These are phyloP conservation scores for Bombylius discolor DNA, from an alignment of 2,888 invertebrate species.

Conservation along the genomic window DNA sequence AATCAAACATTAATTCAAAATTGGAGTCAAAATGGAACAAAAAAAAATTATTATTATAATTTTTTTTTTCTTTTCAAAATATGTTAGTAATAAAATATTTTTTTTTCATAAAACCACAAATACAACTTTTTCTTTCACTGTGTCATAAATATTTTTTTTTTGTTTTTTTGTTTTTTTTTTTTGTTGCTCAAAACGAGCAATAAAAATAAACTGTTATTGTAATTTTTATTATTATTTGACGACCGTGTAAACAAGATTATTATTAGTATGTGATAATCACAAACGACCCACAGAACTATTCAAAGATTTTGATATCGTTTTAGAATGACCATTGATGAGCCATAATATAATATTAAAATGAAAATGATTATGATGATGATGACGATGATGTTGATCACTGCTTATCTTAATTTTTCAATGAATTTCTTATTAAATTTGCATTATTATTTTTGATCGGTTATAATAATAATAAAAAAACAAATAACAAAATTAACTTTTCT, in stretches of 20 bases:
- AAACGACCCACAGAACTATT: constrained; percentile 2
- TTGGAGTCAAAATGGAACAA: neutral
- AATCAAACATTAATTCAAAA: neutral
- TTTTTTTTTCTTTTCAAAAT: neutral
- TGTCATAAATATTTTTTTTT: neutral
- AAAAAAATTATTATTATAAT: neutral
- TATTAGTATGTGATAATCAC: constrained; percentile 4
- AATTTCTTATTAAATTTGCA: neutral
- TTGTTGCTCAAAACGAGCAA: neutral
- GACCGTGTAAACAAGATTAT: constrained; percentile 9
- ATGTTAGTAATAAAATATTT: no score
- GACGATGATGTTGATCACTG: neutral
- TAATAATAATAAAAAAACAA: neutral
- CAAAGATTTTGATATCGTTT: neutral
- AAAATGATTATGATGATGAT: neutral
- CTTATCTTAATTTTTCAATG: neutral
- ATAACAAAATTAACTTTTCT: neutral
- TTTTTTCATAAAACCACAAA: neutral
- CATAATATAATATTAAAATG: neutral
- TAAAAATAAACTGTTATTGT: constrained; percentile 11
- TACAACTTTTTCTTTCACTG: neutral
- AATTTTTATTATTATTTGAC: constrained; percentile 10
- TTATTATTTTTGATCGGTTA: neutral
- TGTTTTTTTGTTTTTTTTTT: neutral
- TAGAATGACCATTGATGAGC: neutral